Evolutionary conservation across 1,140 invertebrate species (phyloP).

Genomic region (Cherax destructor): DNA sequence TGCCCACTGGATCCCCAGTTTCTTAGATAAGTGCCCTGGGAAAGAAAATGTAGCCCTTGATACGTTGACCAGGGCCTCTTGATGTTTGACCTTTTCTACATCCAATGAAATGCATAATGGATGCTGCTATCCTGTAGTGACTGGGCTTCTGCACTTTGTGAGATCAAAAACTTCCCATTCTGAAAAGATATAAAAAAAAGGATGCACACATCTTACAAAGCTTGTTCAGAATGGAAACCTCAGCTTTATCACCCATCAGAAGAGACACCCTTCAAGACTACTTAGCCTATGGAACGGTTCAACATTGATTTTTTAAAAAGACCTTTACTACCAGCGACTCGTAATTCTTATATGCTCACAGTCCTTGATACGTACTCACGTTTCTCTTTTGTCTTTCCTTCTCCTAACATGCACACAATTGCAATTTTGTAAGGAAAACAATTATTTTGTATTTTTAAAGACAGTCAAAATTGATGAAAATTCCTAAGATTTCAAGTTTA

Average conservation of each 20-base stretch:
- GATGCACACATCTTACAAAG: neutral
- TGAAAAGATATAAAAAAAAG: neutral
- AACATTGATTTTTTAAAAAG: slow-evolving; percentile 38
- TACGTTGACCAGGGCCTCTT: slow-evolving; percentile 54
- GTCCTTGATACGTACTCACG: slow-evolving; percentile 21
- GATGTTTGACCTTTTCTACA: neutral
- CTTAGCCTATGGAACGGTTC: slow-evolving; percentile 22
- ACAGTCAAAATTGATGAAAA: too few relatives aligned
- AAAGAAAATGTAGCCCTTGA: slow-evolving; percentile 72
- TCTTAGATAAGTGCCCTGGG: slow-evolving; percentile 31
- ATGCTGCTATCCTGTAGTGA: neutral
- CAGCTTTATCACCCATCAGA: neutral
- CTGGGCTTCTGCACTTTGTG: slow-evolving; percentile 16
- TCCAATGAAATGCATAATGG: neutral
- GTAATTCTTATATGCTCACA: slow-evolving; percentile 19
- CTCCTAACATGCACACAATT: slow-evolving; percentile 9
- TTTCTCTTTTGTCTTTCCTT: slow-evolving; percentile 34
- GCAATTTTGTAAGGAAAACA: too few relatives aligned
- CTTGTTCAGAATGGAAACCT: slow-evolving; percentile 43
- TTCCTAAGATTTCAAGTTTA: too few relatives aligned
- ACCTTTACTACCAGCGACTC: slow-evolving; percentile 16
- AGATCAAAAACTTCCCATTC: slow-evolving; percentile 6
- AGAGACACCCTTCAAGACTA: slow-evolving; percentile 19
- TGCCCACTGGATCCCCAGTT: slow-evolving; percentile 2
- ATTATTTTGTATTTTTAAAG: too few relatives aligned